phyloP scores from a whole-genome alignment of 1,140 invertebrate genomes.

The Drosophila lacteicornis region DNA sequence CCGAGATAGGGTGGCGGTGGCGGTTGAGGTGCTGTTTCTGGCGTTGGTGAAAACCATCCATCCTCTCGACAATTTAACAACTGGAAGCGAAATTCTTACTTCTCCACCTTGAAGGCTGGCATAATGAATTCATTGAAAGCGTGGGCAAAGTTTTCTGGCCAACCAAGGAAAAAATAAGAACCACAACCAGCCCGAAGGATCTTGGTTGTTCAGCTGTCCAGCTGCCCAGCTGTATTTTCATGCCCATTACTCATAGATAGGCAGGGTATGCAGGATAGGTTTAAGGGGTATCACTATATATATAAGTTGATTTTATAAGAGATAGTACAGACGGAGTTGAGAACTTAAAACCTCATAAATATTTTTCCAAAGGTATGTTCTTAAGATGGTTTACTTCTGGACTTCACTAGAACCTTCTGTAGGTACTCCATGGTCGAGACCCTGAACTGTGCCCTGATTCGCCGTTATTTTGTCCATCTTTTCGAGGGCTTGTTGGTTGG shows the following conservation, averaged over 20 bases:
- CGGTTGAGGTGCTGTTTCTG: conserved; percentile 7
- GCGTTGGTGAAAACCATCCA: conserved; percentile 4
- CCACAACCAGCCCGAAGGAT: conserved; percentile 37
- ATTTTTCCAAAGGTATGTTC: too few species aligned
- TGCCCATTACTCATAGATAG: background rate
- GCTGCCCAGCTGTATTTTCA: background rate
- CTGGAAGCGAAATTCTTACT: conserved; percentile 63
- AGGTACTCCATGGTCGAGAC: background rate
- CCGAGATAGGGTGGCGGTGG: conserved; percentile 20
- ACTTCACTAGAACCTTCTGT: too few species aligned
- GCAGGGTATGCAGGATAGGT: background rate
- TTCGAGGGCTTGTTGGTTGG: conserved; percentile 30
- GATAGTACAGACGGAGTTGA: too few species aligned
- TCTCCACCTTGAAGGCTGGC: conserved; percentile 50
- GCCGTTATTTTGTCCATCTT: conserved; percentile 6
- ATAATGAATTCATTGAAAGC: conserved; percentile 78
- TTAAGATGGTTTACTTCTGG: background rate
- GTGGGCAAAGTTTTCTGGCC: conserved; percentile 50
- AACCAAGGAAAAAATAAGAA: conserved; percentile 34
- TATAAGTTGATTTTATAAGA: background rate
- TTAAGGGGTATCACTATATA: background rate
- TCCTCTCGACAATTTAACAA: conserved; percentile 66
- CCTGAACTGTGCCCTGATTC: background rate
- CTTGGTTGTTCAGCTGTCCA: conserved; percentile 18
- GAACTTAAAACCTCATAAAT: background rate